Evolutionary conservation across 2,113 vertebrate species (phyloP), one percentile per base, ranked within the genome.

Genomic region (Pomatostomus ruficeps): DNA sequence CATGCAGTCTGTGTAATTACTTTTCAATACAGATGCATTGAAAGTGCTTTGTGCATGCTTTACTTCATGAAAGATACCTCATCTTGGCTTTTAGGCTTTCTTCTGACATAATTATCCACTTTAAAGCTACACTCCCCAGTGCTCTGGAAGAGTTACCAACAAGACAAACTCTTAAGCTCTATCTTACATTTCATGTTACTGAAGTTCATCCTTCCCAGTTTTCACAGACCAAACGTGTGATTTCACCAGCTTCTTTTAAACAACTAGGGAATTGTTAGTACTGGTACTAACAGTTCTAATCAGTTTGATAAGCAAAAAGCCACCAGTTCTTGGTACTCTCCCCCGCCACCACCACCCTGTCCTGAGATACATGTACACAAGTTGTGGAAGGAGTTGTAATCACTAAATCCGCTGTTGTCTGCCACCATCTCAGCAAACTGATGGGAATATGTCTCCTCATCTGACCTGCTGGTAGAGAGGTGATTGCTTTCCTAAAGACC

Each of bases 321-420:
- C 55, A 21, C 23, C 33, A 52, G 1, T 76, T 52, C n/a, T 23
- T 55, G 38, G 5, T 73, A 6, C 12, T 91, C 6, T 12, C 23
- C 24, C 8, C 33, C 49, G 16, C 36, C 28, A 29, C 9, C n/a
- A 22, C 31, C 54, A 55, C 9, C 10, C 46, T 16, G 5, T 9
- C 7, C 12, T 4, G 9, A 71, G 46, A 65, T 48, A 38, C 1
- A 2, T 2, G 4, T 33, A 16, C 1, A 1, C 2, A 36, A 31
- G 10, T 67, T 89, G n/a, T 63, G 58, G 46, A 29, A 48, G 43
- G 17, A 12, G 2, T 43, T 87, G 24, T 48, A 28, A 25, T 65
- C 48, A 85, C 81, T 31, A 68, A 79, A 88, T 79, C 24, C 24
- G 17, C 25, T 36, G 24, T 25, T 43, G 25, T 71, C 51, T 54